phyloP scores from a whole-genome alignment of 2,797 vertebrate species.

The Cyclopterus lumpus region DNA sequence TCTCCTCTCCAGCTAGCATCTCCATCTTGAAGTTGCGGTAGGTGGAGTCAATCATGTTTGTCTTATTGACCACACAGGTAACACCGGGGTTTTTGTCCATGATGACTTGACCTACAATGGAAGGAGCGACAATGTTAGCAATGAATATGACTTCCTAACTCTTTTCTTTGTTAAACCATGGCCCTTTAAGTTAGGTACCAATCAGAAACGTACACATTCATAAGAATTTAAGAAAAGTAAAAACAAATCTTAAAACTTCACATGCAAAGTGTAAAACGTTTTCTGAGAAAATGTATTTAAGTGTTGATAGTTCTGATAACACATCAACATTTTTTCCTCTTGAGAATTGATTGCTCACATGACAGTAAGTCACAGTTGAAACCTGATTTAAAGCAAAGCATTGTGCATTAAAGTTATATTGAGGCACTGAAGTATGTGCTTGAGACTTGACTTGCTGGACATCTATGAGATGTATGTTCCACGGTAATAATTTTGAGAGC shows the following conservation, averaged over 20 bases:
- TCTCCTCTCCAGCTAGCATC: slow-evolving; percentile 92
- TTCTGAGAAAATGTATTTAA: background rate
- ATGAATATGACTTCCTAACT: background rate
- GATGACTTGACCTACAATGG: slow-evolving; percentile 89
- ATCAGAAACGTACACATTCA: background rate
- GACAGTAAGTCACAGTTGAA: background rate
- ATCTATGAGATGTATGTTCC: background rate
- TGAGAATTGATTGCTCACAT: background rate
- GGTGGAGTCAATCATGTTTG: slow-evolving; percentile 89
- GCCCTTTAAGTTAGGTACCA: background rate
- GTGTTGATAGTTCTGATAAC: background rate
- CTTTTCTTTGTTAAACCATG: background rate
- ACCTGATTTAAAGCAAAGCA: background rate
- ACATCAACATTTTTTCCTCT: background rate
- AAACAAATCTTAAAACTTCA: background rate
- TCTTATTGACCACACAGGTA: slow-evolving; percentile 95
- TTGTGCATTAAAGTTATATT: background rate
- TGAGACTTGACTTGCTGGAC: background rate
- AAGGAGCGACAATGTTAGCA: slow-evolving; percentile 12
- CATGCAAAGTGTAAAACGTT: background rate
- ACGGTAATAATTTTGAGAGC: background rate
- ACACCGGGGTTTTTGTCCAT: slow-evolving; percentile 97
- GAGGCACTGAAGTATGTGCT: background rate
- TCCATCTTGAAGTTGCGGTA: slow-evolving; percentile 98
- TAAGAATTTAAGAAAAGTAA: background rate